Conservation (phyloP, 2,113 vertebrate genomes). For the Grantiella picta region DNA sequence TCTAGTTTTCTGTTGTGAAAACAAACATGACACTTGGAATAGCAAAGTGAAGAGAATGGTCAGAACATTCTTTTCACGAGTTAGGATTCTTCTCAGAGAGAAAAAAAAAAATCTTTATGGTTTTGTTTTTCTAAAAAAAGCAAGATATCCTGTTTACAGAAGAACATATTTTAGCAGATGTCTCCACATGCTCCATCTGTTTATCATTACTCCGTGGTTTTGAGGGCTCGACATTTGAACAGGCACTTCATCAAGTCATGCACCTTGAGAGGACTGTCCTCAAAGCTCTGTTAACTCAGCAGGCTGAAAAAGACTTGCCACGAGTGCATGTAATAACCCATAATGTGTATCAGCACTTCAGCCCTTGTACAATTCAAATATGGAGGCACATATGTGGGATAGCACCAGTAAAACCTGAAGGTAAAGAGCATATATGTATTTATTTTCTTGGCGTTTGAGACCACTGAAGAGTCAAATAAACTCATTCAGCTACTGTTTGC, state of each 20-base stretch:
- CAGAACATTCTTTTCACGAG: neutral
- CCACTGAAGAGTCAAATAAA: neutral
- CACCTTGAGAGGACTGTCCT: neutral
- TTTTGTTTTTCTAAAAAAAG: neutral
- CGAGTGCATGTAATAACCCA: fast-evolving
- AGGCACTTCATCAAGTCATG: neutral
- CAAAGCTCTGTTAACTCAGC: neutral
- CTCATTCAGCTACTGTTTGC: slow-evolving; percentile 21
- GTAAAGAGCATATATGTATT: neutral
- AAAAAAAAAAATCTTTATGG: neutral
- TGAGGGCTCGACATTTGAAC: neutral
- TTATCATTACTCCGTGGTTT: slow-evolving; percentile 21
- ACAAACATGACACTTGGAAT: fast-evolving
- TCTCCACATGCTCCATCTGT: slow-evolving; percentile 2
- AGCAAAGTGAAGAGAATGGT: neutral
- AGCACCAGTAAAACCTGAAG: neutral
- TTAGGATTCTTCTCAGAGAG: neutral
- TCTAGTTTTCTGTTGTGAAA: neutral
- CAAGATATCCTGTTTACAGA: slow-evolving; percentile 17
- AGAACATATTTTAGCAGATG: slow-evolving; percentile 15
- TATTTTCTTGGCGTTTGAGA: neutral
- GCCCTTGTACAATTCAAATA: neutral
- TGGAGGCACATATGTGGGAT: neutral
- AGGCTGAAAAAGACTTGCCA: neutral
- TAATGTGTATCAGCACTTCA: neutral